Percentiles rank a stretch among this genome's conserved stretches.
These are phyloP conservation scores for Bombylius major DNA, from an alignment of 2,888 invertebrate genomes.

Conservation along the genomic window DNA sequence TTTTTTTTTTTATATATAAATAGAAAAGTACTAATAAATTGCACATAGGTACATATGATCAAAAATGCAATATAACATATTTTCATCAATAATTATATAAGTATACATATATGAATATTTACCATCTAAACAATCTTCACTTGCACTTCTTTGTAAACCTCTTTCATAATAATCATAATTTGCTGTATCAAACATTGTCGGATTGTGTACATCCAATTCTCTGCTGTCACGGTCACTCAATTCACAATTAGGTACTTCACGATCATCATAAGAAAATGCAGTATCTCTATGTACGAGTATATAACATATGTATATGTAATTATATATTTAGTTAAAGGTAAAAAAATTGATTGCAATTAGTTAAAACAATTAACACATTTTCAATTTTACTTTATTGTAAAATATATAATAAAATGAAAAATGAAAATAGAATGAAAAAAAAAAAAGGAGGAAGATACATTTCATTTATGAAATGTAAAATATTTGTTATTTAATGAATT, in stretches of 20 bases:
- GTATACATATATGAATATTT: no score
- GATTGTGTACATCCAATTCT: slow-evolving; percentile 73
- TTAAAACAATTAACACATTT: background rate
- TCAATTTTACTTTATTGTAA: background rate
- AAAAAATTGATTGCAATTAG: background rate
- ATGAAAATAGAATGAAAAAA: no score
- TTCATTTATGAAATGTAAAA: background rate
- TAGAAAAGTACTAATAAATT: background rate
- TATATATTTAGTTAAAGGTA: background rate
- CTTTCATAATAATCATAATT: slow-evolving; percentile 79
- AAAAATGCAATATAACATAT: no score
- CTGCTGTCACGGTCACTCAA: slow-evolving; percentile 75
- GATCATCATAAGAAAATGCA: slow-evolving; percentile 50
- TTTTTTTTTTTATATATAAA: background rate
- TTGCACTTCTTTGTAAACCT: slow-evolving; percentile 55
- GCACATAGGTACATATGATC: background rate
- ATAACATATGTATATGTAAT: background rate
- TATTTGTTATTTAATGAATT: background rate
- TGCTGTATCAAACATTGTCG: slow-evolving; percentile 71
- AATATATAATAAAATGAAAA: background rate
- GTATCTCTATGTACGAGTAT: slow-evolving; percentile 38
- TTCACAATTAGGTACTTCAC: slow-evolving; percentile 58
- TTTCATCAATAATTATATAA: no score
- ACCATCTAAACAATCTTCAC: slow-evolving; percentile 80
- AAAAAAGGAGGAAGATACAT: background rate